Base-by-base conservation (phyloP, 30 jellyfish, hydroid and myxozoan species). In the Aurelia sp. region DNA sequence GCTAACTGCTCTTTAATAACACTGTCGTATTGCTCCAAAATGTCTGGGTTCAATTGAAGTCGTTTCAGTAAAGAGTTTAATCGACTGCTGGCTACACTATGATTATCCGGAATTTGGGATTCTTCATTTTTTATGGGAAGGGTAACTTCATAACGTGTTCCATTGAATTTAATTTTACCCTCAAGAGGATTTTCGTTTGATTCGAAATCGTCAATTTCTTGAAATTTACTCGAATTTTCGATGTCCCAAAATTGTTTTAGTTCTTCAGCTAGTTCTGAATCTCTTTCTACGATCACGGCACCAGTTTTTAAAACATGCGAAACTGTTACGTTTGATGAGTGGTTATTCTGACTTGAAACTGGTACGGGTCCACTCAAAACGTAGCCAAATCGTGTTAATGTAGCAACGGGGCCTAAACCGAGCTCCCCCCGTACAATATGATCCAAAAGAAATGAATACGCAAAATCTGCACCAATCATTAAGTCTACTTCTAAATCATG, bases 331-430 rank as follows among this genome's bases (percentile, higher is more conserved):
- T 53, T 53, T 53, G 16, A 18, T 12, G 65, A 53, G 65, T 53
- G 65, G 19, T 13, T 13, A 53, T 53, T 53, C 19, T 53, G 65
- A 53, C 65, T 53, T 13, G 16, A 53, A 18, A 53, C 65, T 18
- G 65, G 65, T 53, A 53, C 65, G 16, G 65, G 65, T 53, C 65
- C 65, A 53, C 65, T 53, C 65, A 53, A 53, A 53, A 18, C 65
- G 19, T 53, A 53, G 19, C 65, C 65, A 18, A 53, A 53, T 12
- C 65, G 65, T 18, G 65, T 53, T 12, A 53, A 18, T 13, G 65
- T 12, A 1, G 65, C 65, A 18, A 18, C 19, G 65, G 65, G 65
- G 65, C 65, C 65, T 27, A 27, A 27, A 27, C 33, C 33, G 16
- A 2, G n/a, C 19, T 53, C 65, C 19, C 65, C 65, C 65, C 65